Conservation (phyloP, 2,113 vertebrate species). For the Leiothrix lutea region DNA sequence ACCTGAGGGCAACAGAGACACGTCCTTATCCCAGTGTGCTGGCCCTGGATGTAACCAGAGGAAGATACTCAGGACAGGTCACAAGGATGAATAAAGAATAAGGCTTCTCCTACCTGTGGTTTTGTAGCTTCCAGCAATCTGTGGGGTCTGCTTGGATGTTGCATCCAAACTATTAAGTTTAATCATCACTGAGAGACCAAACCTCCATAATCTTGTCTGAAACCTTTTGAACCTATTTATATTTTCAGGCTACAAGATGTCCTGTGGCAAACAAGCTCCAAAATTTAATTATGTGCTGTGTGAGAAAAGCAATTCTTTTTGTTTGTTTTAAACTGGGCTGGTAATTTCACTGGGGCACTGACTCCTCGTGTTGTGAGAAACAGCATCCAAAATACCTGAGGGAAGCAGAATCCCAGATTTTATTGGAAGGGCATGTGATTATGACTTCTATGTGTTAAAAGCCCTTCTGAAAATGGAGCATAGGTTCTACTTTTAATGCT, state of each 20-base stretch:
- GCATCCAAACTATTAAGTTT: neutral
- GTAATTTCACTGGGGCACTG: neutral
- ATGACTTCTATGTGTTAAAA: neutral
- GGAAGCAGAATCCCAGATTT: neutral
- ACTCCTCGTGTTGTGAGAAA: neutral
- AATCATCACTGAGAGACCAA: neutral
- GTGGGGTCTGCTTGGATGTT: neutral
- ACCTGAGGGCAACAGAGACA: too few relatives aligned
- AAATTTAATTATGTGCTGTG: neutral
- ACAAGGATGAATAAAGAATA: neutral
- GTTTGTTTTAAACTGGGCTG: neutral
- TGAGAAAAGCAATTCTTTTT: neutral
- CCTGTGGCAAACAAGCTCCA: conserved; percentile 36
- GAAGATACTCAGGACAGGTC: neutral
- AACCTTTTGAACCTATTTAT: conserved; percentile 41
- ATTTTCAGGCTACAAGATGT: conserved; percentile 3
- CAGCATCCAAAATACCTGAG: neutral
- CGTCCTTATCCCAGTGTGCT: rapidly evolving
- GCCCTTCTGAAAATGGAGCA: neutral
- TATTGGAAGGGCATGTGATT: neutral
- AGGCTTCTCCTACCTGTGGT: neutral
- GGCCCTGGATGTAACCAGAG: neutral
- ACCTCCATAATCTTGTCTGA: conserved; percentile 28
- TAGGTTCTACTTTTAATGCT: neutral
- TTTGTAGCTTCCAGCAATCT: conserved; percentile 30